phyloP scores from a whole-genome alignment of 2,797 vertebrate species.

The Anolis apletophallus region DNA sequence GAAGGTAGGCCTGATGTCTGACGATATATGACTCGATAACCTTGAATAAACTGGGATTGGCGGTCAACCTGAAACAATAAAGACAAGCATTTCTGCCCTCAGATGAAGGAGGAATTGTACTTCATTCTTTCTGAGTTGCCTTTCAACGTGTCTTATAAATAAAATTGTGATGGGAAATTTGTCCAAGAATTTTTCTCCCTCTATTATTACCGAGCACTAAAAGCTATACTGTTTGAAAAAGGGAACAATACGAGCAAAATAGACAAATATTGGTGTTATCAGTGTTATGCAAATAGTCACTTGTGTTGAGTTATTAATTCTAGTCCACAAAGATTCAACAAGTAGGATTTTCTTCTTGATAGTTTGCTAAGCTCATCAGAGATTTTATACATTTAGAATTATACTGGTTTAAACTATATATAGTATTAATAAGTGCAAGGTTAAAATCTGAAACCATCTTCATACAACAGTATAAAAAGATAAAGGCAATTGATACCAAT shows the following conservation, averaged over 20 bases:
- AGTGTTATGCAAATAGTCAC: conserved; percentile 14
- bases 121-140: conserved; percentile 36
- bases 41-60: conserved; percentile 98
- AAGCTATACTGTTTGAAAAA: background rate
- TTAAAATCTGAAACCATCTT: conserved; percentile 36
- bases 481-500: too few relatives aligned
- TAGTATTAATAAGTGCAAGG: conserved; percentile 48
- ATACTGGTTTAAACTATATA: conserved; percentile 33
- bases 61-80: conserved; percentile 89
- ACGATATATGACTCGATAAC: conserved; percentile 93
- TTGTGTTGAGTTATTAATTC: conserved; percentile 18
- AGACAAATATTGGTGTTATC: background rate
- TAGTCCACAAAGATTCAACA: conserved; percentile 45
- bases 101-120: conserved; percentile 40
- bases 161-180: background rate
- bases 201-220: background rate
- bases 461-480: too few relatives aligned
- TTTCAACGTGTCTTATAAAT: background rate
- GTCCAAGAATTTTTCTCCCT: background rate
- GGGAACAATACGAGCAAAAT: conserved; percentile 21
- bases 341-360: conserved; percentile 46
- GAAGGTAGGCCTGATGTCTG: conserved; percentile 90
- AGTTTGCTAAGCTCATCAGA: conserved; percentile 43
- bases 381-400: conserved; percentile 49
- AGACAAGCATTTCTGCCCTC: conserved; percentile 32